Conservation (phyloP, 1,140 invertebrate genomes). For the Drosophila sucinea region DNA sequence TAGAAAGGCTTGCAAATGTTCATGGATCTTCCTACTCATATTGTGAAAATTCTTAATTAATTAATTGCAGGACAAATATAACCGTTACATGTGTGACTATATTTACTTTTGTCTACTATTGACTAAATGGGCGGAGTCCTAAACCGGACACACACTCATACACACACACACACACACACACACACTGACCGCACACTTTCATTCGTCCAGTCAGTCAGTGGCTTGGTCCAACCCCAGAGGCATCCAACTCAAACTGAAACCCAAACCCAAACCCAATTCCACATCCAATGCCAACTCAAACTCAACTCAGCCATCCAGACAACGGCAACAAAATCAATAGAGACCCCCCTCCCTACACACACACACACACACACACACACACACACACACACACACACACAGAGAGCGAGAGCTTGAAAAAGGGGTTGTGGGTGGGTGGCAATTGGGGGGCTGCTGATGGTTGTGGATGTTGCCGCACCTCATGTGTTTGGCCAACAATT, state of each 20-base stretch:
- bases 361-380: too few relatives aligned
- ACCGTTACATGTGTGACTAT: too few relatives aligned
- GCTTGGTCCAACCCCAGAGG: constrained; percentile 5
- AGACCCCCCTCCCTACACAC: not conserved
- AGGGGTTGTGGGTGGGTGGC: constrained; percentile 29
- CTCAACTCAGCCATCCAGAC: constrained; percentile 11
- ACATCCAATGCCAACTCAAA: constrained; percentile 4
- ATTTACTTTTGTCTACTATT: not conserved
- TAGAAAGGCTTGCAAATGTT: too few relatives aligned
- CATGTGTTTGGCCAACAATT: constrained; percentile 24
- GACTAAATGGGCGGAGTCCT: constrained; percentile 39
- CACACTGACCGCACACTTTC: constrained; percentile 14
- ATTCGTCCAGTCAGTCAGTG: constrained; percentile 13
- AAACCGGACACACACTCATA: constrained; percentile 22
- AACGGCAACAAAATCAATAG: constrained; percentile 63
- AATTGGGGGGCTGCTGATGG: not conserved
- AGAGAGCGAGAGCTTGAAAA: constrained; percentile 9
- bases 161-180: constrained; percentile 11
- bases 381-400: too few relatives aligned
- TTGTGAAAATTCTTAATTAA: too few relatives aligned
- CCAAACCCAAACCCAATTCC: constrained; percentile 19
- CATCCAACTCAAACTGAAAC: constrained; percentile 9
- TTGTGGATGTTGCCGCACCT: constrained; percentile 11
- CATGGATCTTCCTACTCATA: too few relatives aligned
- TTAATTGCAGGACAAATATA: too few relatives aligned